These are phyloP conservation scores for Xenopus petersii DNA, from an alignment of 2,797 vertebrate species.

Conservation along the genomic window DNA sequence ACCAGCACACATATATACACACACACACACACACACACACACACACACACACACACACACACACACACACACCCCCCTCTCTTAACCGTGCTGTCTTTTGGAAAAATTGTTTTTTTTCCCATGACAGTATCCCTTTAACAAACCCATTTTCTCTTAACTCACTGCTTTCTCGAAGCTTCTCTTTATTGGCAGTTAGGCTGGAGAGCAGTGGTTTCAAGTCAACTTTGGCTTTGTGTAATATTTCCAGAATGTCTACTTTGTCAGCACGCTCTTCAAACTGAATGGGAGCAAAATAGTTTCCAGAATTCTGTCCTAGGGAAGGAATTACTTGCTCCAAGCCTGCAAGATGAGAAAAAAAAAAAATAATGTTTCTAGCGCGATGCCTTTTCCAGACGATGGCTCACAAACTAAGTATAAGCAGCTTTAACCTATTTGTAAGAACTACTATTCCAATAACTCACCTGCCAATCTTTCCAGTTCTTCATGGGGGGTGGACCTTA, in stretches of 20 bases:
- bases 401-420: too few species aligned
- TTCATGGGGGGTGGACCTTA: constrained; percentile 94
- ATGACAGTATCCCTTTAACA: too few species aligned
- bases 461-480: constrained; percentile 93
- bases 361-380: background rate
- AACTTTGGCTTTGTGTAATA: constrained; percentile 95
- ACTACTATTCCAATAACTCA: constrained; percentile 54
- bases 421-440: too few species aligned
- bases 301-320: constrained; percentile 80
- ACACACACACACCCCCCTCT: too few species aligned
- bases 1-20: too few species aligned
- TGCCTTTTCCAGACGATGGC: too few species aligned
- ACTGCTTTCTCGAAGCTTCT: constrained; percentile 93
- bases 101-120: too few species aligned
- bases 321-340: constrained; percentile 81
- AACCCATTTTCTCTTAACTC: constrained; percentile 58
- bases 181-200: constrained; percentile 92
- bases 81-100: too few species aligned
- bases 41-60: too few species aligned
- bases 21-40: too few species aligned
- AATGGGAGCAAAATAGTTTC: constrained; percentile 93
- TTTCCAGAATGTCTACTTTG: constrained; percentile 96
- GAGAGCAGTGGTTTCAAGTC: constrained; percentile 96
- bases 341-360: constrained; percentile 54
- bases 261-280: constrained; percentile 81